phyloP scores from a whole-genome alignment of 2,888 invertebrate species.

The Pristionchus exspectatus region DNA sequence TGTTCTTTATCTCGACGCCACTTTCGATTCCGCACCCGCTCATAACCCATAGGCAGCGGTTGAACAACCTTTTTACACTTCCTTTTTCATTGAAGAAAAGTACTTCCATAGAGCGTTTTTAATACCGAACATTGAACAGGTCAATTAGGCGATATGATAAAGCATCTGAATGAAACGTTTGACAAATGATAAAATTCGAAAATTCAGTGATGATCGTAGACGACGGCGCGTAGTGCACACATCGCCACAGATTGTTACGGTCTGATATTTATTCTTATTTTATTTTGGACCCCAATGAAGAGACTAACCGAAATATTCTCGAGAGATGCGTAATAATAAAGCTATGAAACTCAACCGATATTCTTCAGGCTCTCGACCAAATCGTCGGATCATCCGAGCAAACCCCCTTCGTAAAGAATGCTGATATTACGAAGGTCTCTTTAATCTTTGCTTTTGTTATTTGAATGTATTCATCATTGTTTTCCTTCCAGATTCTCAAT shows the following conservation, averaged over 20 bases:
- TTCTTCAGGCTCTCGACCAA: slow-evolving; percentile 5
- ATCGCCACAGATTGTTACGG: neutral
- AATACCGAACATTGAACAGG: no score
- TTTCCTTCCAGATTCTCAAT: neutral
- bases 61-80: neutral
- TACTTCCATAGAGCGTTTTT: no score
- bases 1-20: slow-evolving; percentile 3
- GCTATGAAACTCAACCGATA: neutral
- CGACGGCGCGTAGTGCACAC: slow-evolving; percentile 44
- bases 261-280: neutral
- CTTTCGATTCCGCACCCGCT: slow-evolving; percentile 33
- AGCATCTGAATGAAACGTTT: no score
- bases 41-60: neutral
- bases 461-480: neutral
- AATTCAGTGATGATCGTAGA: neutral
- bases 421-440: slow-evolving; percentile 1
- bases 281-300: neutral
- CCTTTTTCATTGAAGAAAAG: neutral
- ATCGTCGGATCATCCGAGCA: neutral
- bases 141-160: no score
- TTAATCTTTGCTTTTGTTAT: neutral
- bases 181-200: neutral
- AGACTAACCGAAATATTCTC: neutral
- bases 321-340: neutral
- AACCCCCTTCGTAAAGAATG: slow-evolving; percentile 1